Evolutionary conservation across 2,888 invertebrate genomes (phyloP), one percentile per base, ranked within the genome.

Genomic region (Ctena decussata): DNA sequence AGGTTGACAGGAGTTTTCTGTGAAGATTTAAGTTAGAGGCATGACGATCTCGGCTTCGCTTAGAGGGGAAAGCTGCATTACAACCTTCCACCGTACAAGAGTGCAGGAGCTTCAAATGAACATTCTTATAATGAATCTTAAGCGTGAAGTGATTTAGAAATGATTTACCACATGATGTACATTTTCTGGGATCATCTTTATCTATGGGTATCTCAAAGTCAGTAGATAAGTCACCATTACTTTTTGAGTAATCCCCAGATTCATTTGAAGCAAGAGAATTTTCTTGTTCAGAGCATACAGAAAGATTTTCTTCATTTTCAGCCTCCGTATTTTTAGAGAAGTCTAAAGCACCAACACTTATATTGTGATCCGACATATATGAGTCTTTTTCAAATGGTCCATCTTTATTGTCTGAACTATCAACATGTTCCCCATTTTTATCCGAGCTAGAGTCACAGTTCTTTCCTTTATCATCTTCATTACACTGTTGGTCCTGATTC

Each of bases 51-150:
- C 99, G 97, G 93, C 98, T 98, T 81, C 98, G 97, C 95, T 98
- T 99, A 0, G 99, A 98, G 6, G 98, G 98, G 95, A 99, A 99
- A 0, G 98, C 98, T 0, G 99, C 99, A 96, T 98, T 98, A 95
- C 99, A 99, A 0, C 99, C 98, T 90, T 98, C 98, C 3, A 98
- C 97, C 93, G 97, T 98, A 96, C 99, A 99, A 95, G 98, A 98
- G 96, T 99, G 99, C 98, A 98, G 98, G 84, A 99, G 96, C 96
- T 99, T 99, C 77, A 99, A 97, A 96, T 99, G 99, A 15, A 98
- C 98, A 96, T 98, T 99, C 96, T 98, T 98, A 96, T 98, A 99
- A 95, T 99, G 99, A 0, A 98, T 98, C 96, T 98, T 99, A 35
- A 99, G 97, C 74, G 98, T 98, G 95, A 98, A 98, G 93, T 98